phyloP scores from a whole-genome alignment of 2,888 invertebrate species.

The Ommatoiulus sabulosus region DNA sequence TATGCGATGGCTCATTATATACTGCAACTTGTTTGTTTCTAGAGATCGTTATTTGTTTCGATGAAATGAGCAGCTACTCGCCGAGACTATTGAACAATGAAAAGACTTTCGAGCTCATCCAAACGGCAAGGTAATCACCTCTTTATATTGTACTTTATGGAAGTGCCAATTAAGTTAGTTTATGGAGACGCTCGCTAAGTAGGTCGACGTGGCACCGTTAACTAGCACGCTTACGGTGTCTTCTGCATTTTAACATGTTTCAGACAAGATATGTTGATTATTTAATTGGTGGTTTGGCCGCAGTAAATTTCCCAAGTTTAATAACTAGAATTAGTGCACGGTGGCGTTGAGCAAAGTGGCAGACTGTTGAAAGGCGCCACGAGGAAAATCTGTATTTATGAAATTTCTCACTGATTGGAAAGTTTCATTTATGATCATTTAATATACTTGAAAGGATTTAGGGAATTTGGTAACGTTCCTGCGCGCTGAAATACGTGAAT shows the following conservation, averaged over 20 bases:
- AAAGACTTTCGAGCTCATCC: constrained; percentile 15
- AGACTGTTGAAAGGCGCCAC: too few relatives aligned
- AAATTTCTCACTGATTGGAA: too few relatives aligned
- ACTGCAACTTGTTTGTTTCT: neutral
- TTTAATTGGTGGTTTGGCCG: too few relatives aligned
- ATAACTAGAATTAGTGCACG: too few relatives aligned
- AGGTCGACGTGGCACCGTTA: neutral
- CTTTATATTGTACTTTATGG: neutral
- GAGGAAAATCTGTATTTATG: too few relatives aligned
- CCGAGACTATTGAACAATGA: neutral
- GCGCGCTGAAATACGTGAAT: neutral
- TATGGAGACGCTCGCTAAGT: neutral
- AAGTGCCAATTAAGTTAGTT: neutral
- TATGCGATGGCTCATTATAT: neutral
- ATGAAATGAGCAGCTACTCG: neutral
- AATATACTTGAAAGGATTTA: too few relatives aligned
- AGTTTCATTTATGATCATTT: too few relatives aligned
- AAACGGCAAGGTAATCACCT: neutral
- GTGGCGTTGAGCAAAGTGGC: too few relatives aligned
- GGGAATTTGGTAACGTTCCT: neutral
- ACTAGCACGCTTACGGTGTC: too few relatives aligned
- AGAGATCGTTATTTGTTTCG: constrained; percentile 28
- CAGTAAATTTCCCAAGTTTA: too few relatives aligned
- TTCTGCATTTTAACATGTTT: too few relatives aligned
- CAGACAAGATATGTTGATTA: too few relatives aligned